phyloP scores from a whole-genome alignment of 23 tunicate genomes.

The Oikopleura albicans region DNA sequence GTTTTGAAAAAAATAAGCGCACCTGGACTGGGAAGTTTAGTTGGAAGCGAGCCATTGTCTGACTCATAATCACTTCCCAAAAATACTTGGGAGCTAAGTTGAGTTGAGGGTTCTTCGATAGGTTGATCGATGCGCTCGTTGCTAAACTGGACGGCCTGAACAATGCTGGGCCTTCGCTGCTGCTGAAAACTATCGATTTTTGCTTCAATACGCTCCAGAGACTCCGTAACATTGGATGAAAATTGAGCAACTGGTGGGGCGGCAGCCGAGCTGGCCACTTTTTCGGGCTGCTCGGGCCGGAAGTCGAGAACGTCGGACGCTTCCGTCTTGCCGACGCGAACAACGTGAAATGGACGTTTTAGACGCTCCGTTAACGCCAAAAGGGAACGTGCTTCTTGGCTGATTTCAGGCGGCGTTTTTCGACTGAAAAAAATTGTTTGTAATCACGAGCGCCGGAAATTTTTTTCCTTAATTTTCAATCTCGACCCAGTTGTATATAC shows the following conservation, averaged over 20 bases:
- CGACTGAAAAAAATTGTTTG: neutral
- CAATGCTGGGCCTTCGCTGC: neutral
- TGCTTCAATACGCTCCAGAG: neutral
- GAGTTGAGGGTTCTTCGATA: too few relatives aligned
- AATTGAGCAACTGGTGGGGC: neutral
- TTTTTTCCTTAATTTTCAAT: too few relatives aligned
- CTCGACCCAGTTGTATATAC: too few relatives aligned
- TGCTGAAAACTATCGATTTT: neutral
- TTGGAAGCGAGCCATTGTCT: too few relatives aligned
- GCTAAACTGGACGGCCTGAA: too few relatives aligned
- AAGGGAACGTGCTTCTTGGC: neutral
- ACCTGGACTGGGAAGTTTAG: too few relatives aligned
- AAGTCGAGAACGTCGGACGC: neutral
- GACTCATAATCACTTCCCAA: neutral
- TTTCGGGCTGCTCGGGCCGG: neutral
- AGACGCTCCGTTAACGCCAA: neutral
- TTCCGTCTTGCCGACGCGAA: neutral
- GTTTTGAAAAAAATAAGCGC: too few relatives aligned
- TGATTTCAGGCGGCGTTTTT: neutral
- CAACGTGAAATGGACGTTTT: neutral
- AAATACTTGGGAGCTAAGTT: too few relatives aligned
- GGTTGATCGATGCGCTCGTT: too few relatives aligned
- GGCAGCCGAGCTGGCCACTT: neutral
- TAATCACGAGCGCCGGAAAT: too few relatives aligned
- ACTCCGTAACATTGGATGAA: neutral